Evolutionary conservation across 2,888 invertebrate genomes (phyloP), one percentile per base, ranked within the genome.

Genomic region (Diplazon laetatorius): DNA sequence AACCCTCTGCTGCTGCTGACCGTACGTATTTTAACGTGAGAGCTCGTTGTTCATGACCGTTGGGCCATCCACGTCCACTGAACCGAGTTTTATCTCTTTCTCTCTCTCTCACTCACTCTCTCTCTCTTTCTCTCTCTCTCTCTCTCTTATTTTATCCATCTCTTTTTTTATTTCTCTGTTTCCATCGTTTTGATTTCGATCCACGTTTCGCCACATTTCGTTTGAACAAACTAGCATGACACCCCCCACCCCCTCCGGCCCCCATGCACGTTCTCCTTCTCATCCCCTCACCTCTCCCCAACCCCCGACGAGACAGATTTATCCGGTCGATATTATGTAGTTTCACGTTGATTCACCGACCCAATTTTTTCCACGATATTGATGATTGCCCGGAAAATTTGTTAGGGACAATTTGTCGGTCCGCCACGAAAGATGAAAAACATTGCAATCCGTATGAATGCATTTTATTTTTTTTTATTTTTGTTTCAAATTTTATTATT

Each of bases 21-120:
- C 37, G 20, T 39, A n/a, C 39, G 39, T n/a, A 10, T 10, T 59
- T 39, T 37, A n/a, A n/a, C n/a, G n/a, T n/a, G 59, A 39, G 39
- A 18, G 39, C 59, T 52, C 50, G 35, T 66, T 60, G 76, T 71
- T 71, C 71, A 66, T 65, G 52, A 65, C 68, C 68, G 63, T 62
- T 57, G 50, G 70, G 65, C 63, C 50, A 42, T 22, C 48, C 30
- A 5, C 59, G 46, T 50, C 18, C 22, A 22, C 39, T 55, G 42
- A 52, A 10, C 6, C 30, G 30, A 30, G 6, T 30, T 30, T 6
- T 6, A 30, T 30, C 30, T 30, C 30, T 6, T 30, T n/a, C n/a
- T n/a, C n/a, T 18, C 14, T n/a, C 30, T 30, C 12, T 20, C 57
- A 2, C 20, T 44, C 8, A 37, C 18, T 4, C 37, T 1, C 8